Evolutionary conservation across 2,113 vertebrate genomes (phyloP).

Genomic region (Pelobates fuscus): DNA sequence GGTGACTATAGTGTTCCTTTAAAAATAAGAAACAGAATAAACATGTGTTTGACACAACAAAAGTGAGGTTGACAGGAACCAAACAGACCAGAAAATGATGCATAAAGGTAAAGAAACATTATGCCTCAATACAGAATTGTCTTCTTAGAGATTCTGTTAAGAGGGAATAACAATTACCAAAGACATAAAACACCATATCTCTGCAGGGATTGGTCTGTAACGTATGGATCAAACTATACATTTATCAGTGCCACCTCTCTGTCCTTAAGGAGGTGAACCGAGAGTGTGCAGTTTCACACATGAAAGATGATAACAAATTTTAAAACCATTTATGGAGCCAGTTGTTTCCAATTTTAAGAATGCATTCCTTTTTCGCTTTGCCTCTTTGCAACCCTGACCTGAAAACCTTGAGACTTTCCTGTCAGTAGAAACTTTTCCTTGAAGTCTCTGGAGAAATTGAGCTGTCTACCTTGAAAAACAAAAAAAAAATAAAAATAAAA

Average conservation of each 20-base stretch:
- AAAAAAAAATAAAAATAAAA: conserved; percentile 1
- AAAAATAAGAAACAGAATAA: too few relatives aligned
- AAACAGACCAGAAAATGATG: neutral
- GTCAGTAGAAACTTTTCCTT: conserved; percentile 30
- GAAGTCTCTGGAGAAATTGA: conserved; percentile 18
- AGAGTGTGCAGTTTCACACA: conserved; percentile 19
- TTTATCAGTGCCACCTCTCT: conserved; percentile 33
- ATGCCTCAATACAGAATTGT: neutral
- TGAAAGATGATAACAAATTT: conserved; percentile 35
- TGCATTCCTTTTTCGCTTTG: neutral
- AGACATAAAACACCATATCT: conserved; percentile 15
- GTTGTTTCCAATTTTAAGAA: conserved; percentile 41
- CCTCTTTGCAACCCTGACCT: conserved; percentile 26
- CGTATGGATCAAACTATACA: conserved; percentile 37
- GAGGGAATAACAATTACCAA: conserved; percentile 15
- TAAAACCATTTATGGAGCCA: conserved; percentile 33
- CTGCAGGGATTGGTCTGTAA: conserved; percentile 14
- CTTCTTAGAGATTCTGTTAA: neutral
- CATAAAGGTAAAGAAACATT: neutral
- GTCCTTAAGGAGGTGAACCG: conserved; percentile 41
- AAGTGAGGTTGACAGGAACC: neutral
- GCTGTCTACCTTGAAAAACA: neutral
- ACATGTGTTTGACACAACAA: neutral
- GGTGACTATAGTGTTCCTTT: too few relatives aligned
- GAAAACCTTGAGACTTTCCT: conserved; percentile 37